Base-by-base conservation (phyloP, 1,140 invertebrate species). In the Megathymus violae region DNA sequence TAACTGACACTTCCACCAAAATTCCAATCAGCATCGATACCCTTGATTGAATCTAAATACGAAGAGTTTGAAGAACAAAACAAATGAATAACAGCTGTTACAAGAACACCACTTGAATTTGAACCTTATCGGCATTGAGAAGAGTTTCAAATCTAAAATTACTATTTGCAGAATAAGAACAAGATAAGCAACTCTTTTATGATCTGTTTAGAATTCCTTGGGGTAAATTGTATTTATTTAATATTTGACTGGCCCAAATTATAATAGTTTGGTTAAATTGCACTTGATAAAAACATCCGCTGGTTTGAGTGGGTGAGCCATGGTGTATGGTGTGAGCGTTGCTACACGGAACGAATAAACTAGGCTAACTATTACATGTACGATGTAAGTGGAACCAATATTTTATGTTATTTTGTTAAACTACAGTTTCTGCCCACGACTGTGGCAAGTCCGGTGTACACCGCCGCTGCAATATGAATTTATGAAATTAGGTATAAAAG, bases 231-330 rank as follows among this genome's bases (percentile, higher is more conserved):
- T 74, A 68, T 74, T 76, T 69, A 77, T 76, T 68, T 62, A 69
- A 72, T 70, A 69, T 74, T 75, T 70, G 75, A 76, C 65, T 75
- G 62, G 69, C 75, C 74, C 68, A 78, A 82, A 86, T 78, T 82
- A 36, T 6, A 31, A 31, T 36, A 77, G 73, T 78, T 82, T 73
- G 19, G 54, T 65, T 76, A 67, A 78, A 80, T 65, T 73, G 62
- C 72, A 62, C 69, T 71, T 75, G 76, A 82, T 78, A 51, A 67
- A 69, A 69, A 77, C 80, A 80, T 82, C 80, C 80, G 77, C 44
- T 59, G 60, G 50, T 68, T 36, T 17, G 41, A 44, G 52, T 58
- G 52, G 52, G 40, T 44, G 52, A 58, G 15, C 22, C 41, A 31
- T 7, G 1, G 14, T 9, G 44, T 27, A 22, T 27, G 44, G 44